A percentile compares a stretch with the other conserved stretches of the same genome.
Conservation (phyloP, 2,113 vertebrate genomes). For the Rhipidura dahli region DNA sequence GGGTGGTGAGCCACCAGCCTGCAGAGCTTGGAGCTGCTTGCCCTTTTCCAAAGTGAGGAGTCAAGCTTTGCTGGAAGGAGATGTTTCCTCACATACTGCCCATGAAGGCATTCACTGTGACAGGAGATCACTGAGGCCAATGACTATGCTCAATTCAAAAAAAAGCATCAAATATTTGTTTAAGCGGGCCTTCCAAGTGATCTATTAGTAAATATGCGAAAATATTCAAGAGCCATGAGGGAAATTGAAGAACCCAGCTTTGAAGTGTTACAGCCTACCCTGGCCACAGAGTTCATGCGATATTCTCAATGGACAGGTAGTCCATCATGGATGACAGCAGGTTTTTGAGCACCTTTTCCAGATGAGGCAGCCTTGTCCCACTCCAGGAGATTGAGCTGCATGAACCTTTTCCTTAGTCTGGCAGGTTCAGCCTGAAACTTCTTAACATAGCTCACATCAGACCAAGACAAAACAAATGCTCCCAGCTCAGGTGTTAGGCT, state of each 20-base stretch:
- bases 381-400: background rate
- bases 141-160: background rate
- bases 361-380: background rate
- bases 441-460: background rate
- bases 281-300: background rate
- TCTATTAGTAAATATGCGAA: background rate
- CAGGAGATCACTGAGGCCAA: background rate
- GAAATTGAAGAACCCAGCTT: background rate
- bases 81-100: background rate
- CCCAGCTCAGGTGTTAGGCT: background rate
- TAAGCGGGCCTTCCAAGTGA: background rate
- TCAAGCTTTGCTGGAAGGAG: background rate
- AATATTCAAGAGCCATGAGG: background rate
- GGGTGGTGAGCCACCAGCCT: background rate
- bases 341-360: background rate
- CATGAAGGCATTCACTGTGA: background rate
- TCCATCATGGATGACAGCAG: background rate
- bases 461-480: background rate
- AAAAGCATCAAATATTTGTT: background rate
- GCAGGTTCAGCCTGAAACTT: background rate
- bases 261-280: background rate
- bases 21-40: background rate
- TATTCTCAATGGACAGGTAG: background rate
- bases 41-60: background rate
- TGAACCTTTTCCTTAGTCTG: background rate